Evolutionary conservation across 2,888 invertebrate species (phyloP).

Genomic region (Thelaira solivaga): DNA sequence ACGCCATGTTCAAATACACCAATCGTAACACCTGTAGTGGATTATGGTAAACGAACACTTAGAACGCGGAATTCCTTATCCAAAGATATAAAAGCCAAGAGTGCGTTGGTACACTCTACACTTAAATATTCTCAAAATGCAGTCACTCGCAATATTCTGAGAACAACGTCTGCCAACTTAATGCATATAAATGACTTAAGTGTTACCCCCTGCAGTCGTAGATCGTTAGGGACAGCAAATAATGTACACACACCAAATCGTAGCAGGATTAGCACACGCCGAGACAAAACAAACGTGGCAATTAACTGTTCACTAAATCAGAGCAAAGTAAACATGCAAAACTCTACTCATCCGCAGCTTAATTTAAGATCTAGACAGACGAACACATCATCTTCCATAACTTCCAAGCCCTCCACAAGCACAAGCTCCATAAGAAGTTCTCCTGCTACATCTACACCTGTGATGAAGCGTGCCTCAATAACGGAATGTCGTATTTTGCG

Average conservation of each 20-base stretch:
- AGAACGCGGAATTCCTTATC: constrained; percentile 71
- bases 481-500: constrained; percentile 63
- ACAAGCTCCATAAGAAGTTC: constrained; percentile 14
- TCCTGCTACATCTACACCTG: constrained; percentile 46
- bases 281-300: constrained; percentile 4
- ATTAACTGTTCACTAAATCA: constrained; percentile 29
- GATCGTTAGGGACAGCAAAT: constrained; percentile 13
- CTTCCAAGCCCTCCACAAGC: not conserved
- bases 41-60: constrained; percentile 73
- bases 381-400: not conserved
- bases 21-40: constrained; percentile 48
- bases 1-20: constrained; percentile 40
- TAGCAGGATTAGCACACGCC: constrained; percentile 36
- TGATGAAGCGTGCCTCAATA: constrained; percentile 59
- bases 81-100: constrained; percentile 68
- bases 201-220: constrained; percentile 37
- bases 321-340: constrained; percentile 19
- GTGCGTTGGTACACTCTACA: constrained; percentile 42
- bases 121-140: constrained; percentile 46
- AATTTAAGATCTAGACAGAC: constrained; percentile 55
- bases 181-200: constrained; percentile 45
- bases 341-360: constrained; percentile 12
- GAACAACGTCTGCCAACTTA: constrained; percentile 35
- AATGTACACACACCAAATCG: constrained; percentile 25
- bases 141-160: constrained; percentile 43